Base-by-base conservation (phyloP, 2,888 invertebrate genomes). In the Cactoblastis cactorum region DNA sequence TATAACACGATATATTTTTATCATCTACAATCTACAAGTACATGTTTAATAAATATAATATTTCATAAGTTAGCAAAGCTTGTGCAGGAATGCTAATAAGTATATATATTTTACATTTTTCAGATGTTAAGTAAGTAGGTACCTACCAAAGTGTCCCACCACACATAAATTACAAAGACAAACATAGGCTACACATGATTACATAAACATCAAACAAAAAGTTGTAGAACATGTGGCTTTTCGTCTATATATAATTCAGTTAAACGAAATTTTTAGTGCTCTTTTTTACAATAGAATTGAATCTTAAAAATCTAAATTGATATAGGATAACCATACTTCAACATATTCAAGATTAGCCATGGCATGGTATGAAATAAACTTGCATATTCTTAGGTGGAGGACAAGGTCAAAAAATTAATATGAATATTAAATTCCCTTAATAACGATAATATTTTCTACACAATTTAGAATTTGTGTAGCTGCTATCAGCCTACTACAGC, bases 331-430 rank as follows among this genome's bases (percentile, higher is more conserved):
- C 3, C 35, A n/a, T n/a, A n/a, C n/a, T n/a, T n/a, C 17, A 12
- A 32, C 45, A 33, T 45, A 11, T 45, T 15, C 11, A 28, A 33
- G 33, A 11, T 18, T 33, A n/a, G n/a, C n/a, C n/a, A n/a, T n/a
- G n/a, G n/a, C n/a, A n/a, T n/a, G n/a, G n/a, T n/a, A n/a, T n/a
- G n/a, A n/a, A 45, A 33, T 45, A 14, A 33, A 45, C 11, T 33
- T 45, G 45, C 28, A 45, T 45, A 45, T 15, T 45, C 33, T 33
- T 45, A 33, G 4, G 9, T 32, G 17, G 14, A 45, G 32, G 17
- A 24, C 41, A 41, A 41, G 41, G 41, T 41, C 41, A 41, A 24
- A 41, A 22, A 22, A 39, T 22, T 39, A 39, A 41, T 41, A 24
- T 22, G 24, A 41, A 24, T 41, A 41, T 41, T 41, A 41, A 2